Evolutionary conservation across 2,797 vertebrate species (phyloP), one percentile per base, ranked within the genome.

Genomic region (Coreius guichenoti): DNA sequence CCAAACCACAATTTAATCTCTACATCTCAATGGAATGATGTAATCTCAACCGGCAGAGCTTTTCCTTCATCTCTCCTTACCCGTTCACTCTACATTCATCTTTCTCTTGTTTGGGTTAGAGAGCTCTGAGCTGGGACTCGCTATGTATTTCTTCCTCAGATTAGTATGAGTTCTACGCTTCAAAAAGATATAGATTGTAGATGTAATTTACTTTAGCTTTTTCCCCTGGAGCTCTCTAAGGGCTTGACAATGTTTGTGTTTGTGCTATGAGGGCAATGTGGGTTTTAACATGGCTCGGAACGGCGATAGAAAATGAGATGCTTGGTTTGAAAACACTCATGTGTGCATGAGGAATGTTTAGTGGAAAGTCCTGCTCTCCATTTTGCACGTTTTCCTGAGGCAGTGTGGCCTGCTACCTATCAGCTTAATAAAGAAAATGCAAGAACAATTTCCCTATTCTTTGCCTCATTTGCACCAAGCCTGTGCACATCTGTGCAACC

Each of bases 91-190:
- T 92, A 91, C 83, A 83, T 92, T 91, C 90, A 93, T 92, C 92
- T 90, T 87, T 87, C 67, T 86, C 85, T 82, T 93, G 92, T 94
- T 93, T 92, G 93, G 93, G 91, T 94, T 92, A 82, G 89, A 23
- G 29, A 72, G 69, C 69, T 39, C 91, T 89, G 88, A 84, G 47
- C 82, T 86, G 86, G 87, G 80, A 70, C 67, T 87, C 58, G 17
- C 78, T 80, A 51, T 86, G 73, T 68, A 54, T 74, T 74, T 33
- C 43, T 83, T 70, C 81, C n/a, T 86, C 81, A 88, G 89, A 82
- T 79, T 86, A 26, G 79, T 84, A 82, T 88, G 83, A 87, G 87
- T 90, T 87, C 91, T 83, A 82, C 76, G 80, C 86, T 85, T 90
- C 89, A 90, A 91, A 85, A 89, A 88, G 61, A 49, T 72, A 87